Evolutionary conservation across 2,113 vertebrate genomes (phyloP).

Genomic region (Gallinago undulata): DNA sequence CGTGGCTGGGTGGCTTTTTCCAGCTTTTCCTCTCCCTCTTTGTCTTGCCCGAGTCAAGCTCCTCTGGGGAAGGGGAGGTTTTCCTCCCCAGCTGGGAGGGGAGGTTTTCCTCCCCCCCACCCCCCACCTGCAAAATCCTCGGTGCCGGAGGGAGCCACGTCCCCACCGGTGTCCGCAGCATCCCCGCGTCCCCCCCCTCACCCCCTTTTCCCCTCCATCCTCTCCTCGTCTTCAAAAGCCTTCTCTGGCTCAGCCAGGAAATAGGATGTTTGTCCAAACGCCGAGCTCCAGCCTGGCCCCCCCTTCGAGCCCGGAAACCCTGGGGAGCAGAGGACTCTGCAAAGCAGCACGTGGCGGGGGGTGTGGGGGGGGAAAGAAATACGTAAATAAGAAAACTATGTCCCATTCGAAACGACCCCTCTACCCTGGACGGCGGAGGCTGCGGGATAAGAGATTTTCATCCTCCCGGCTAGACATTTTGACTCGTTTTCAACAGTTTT

Average conservation of each 20-base stretch:
- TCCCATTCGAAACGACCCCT: not conserved
- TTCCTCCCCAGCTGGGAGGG: not conserved
- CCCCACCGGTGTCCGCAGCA: not conserved
- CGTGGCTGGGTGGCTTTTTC: rapidly evolving
- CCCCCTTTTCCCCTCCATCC: not conserved
- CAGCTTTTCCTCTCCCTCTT: not conserved
- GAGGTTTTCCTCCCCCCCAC: no score
- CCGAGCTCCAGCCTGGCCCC: not conserved
- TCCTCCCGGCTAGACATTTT: not conserved
- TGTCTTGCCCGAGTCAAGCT: not conserved
- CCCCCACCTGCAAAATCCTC: not conserved
- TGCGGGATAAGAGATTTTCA: not conserved
- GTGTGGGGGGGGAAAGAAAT: not conserved
- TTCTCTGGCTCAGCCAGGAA: not conserved
- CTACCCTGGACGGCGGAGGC: not conserved
- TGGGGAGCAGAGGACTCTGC: not conserved
- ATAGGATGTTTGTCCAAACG: not conserved
- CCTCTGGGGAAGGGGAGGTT: not conserved
- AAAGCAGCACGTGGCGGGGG: not conserved
- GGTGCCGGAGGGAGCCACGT: not conserved
- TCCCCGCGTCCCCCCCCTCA: not conserved
- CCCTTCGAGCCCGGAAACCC: not conserved
- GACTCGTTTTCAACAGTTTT: not conserved
- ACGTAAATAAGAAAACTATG: not conserved
- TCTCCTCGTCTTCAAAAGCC: not conserved